These are phyloP conservation scores for Heliconius eleuchia DNA, from an alignment of 1,140 invertebrate genomes.

Conservation along the genomic window DNA sequence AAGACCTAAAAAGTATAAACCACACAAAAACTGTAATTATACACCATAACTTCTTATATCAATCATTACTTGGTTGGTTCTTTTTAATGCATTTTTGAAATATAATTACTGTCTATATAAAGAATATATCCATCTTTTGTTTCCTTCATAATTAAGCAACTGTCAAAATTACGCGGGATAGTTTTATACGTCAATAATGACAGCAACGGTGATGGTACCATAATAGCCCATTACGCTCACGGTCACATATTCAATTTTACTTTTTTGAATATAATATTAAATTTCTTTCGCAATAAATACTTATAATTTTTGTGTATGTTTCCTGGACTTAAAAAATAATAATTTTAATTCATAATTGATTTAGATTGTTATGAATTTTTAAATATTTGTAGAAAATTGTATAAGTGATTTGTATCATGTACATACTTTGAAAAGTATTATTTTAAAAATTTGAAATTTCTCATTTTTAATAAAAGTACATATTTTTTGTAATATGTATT, in stretches of 20 bases:
- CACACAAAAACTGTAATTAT: constrained; percentile 15
- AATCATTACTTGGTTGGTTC: constrained; percentile 9
- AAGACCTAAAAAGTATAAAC: constrained; percentile 19
- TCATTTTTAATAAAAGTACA: no score
- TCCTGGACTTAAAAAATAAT: no score
- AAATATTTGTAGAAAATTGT: no score
- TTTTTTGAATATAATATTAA: not conserved
- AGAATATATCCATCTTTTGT: constrained; percentile 2
- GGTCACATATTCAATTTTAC: not conserved
- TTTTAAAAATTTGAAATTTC: no score
- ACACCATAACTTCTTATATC: not conserved
- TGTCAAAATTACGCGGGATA: constrained; percentile 28
- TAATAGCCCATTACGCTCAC: not conserved
- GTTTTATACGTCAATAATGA: constrained; percentile 9
- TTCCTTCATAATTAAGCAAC: constrained; percentile 28
- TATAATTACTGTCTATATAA: constrained; percentile 21
- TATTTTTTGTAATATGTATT: no score
- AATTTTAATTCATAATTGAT: no score
- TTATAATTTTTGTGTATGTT: no score
- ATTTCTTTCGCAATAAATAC: not conserved
- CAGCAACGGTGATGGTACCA: not conserved
- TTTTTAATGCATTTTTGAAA: constrained; percentile 5
- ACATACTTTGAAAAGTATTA: no score
- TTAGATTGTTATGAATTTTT: no score
- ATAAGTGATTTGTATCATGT: no score